Evolutionary conservation across 2,888 invertebrate species (phyloP), one percentile per base, ranked within the genome.

Genomic region (Meteorus colon): DNA sequence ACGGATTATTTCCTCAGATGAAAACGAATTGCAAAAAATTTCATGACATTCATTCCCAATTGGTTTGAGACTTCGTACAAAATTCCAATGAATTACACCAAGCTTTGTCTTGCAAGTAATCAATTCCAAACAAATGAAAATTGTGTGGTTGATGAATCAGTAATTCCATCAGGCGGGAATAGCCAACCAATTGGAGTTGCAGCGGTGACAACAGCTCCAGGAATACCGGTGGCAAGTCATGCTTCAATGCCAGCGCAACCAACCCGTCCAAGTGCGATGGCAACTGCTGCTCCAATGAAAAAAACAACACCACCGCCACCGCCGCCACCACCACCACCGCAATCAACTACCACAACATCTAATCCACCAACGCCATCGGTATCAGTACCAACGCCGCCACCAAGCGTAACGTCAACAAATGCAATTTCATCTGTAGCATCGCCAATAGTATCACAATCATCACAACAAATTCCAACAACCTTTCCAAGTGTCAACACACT

Each of bases 101-200:
- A 8, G 12, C 41, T 3, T 41, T 1, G 0, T 12, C 41, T 6
- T 34, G 4, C 34, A 12, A 41, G 12, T 41, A 41, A 41, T 41
- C 12, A 8, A n/a, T 55, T 14, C 12, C 19, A 12, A 69, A 48
- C 12, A 24, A 67, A 27, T 24, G 55, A 63, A n/a, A 29, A 37
- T 19, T 62, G 74, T 60, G 24, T 55, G 34, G 72, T 68, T 73
- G 76, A 74, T 78, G 63, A 69, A 59, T 73, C 59, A 79, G 79
- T 77, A 70, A 76, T 77, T 75, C 69, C 80, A 75, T 75, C 83
- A 84, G 87, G 85, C 77, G 84, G 82, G 63, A 93, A 92, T 82
- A 91, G 90, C 72, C 92, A 92, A 72, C 92, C 90, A 85, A 91
- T 92, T 78, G 91, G 91, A 45, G 91, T 90, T 79, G 90, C 91